Base-by-base conservation (phyloP, 2,888 invertebrate genomes). In the Drosophila colorata region DNA sequence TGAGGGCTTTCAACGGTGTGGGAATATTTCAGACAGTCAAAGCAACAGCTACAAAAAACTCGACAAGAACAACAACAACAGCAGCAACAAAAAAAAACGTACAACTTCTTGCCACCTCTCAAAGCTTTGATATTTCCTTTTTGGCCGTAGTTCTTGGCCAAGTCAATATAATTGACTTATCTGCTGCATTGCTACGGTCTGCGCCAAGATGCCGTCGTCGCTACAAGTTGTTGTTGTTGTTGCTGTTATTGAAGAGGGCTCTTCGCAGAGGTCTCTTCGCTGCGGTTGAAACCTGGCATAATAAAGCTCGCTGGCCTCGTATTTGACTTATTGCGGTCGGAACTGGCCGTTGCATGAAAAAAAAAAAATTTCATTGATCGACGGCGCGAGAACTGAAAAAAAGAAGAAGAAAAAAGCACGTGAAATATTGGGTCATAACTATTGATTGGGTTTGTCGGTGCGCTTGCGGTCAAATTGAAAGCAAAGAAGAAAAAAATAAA, bases 151-250 rank as follows among this genome's bases (percentile, higher is more conserved):
- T 52, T 72, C 69, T 78, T 73, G 83, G 80, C 80, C 86, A 72
- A 69, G 85, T 84, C 87, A 84, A 87, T 84, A 84, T 87, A 84
- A 84, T 87, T 84, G 85, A 84, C 84, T 84, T 87, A 84, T 84
- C 66, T 65, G 76, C 80, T 69, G 76, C 65, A 77, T 66, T 66
- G 78, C 65, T 55, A 61, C 53, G 65, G 47, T 57, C 79, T 63
- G 51, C 72, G 72, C 61, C 72, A 58, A 64, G 48, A 47, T 49
- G 63, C 56, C 59, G 68, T 33, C 41, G 61, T 33, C 33, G 13
- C 13, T 33, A 1, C 48, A 33, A 49, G 55, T 18, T 61, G 49
- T 38, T 51, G 23, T 56, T 57, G 41, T 37, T 25, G 43, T 59
- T 52, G 7, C 38, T 41, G 49, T 20, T 55, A 31, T 48, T 48